Conservation (phyloP, 1,140 invertebrate species). For the Neodiprion virginianus region DNA sequence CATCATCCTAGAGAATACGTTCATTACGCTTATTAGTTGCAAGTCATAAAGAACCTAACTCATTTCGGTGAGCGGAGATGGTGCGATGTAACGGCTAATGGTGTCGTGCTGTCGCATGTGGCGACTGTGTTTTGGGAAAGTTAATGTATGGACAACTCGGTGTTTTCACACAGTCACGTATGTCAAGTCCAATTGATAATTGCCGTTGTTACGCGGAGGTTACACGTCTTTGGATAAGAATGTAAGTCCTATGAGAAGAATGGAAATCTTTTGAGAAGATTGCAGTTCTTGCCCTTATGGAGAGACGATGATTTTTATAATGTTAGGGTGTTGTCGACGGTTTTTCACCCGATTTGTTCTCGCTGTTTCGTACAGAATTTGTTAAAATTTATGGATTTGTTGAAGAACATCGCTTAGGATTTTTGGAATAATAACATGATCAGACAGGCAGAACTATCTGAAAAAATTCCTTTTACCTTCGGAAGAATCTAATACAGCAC, state of each 20-base stretch:
- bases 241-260: conserved; percentile 4
- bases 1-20: no score
- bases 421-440: conserved; percentile 8
- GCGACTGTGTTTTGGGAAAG: conserved; percentile 11
- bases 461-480: conserved; percentile 9
- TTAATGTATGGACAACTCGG: neutral
- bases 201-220: conserved; percentile 6
- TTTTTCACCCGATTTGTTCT: no score
- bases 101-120: no score
- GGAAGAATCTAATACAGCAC: conserved; percentile 14
- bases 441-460: conserved; percentile 5
- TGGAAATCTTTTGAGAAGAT: conserved; percentile 7
- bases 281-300: no score
- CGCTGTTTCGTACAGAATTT: no score
- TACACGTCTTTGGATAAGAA: conserved; percentile 13
- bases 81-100: no score
- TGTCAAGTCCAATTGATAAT: neutral
- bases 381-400: no score
- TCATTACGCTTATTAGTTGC: no score
- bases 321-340: no score
- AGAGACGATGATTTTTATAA: no score
- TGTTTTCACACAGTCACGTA: neutral
- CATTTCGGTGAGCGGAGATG: no score
- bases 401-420: neutral
- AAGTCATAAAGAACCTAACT: no score